Evolutionary conservation across 2,797 vertebrate species (phyloP), one percentile per base, ranked within the genome.

Genomic region (Holocentrus rufus): DNA sequence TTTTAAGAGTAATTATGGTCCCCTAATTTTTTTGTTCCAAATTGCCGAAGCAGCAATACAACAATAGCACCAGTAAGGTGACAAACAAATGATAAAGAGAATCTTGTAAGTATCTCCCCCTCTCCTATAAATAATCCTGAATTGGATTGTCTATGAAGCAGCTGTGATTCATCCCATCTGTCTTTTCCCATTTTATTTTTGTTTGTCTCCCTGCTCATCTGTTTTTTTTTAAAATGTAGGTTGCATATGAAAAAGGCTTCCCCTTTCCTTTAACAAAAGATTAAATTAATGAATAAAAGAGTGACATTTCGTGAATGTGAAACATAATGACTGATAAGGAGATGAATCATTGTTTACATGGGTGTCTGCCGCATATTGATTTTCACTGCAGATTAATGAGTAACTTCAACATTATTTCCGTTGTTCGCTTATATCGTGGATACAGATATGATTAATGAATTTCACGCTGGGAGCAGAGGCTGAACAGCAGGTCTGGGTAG

Each of bases 141-240:
- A 65, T 52, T 65, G 46, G 27, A 52, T 50, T 52, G 47, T 13
- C n/a, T 44, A 18, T 46, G 34, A 30, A 56, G n/a, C 65, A 67
- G 65, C 52, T 44, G 62, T 42, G 53, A 44, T 56, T 46, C 20
- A 44, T 54, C 59, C 1, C 0, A 5, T 10, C 18, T n/a, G 49
- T 50, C 62, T 17, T 2, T 54, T 46, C 49, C 2, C 2, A 18
- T 53, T 61, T 20, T 55, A 0, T 60, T n/a, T 62, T 50, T 20
- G 3, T 20, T 49, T 22, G 7, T 49, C 69, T 59, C 7, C 30
- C 20, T 17, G 18, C 30, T 52, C 6, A 34, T 36, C 10, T 65
- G 11, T 39, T 39, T 39, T 8, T 2, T 39, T 39, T 39, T 39
- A 39, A 34, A 34, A 34, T 39, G 7, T 39, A 13, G 7, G 34